Evolutionary conservation across 2,113 vertebrate genomes (phyloP).

Genomic region (Pogonocichla stellata): DNA sequence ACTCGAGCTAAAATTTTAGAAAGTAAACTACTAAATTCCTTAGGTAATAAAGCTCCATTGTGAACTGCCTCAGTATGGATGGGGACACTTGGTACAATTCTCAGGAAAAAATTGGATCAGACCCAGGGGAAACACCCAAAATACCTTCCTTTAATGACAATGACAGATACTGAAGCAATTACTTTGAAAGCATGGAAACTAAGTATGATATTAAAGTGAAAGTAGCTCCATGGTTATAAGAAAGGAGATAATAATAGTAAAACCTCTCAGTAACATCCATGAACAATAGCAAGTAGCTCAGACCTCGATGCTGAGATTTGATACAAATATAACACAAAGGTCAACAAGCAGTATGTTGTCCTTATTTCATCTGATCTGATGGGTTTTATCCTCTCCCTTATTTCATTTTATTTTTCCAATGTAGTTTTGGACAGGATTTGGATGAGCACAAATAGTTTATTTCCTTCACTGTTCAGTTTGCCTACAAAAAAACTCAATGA

Average conservation of each 20-base stretch:
- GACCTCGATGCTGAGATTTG: not conserved
- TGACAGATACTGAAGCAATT: not conserved
- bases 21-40: not conserved
- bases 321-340: not conserved
- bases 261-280: not conserved
- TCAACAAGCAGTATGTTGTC: not conserved
- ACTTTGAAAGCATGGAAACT: not conserved
- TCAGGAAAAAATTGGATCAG: not conserved
- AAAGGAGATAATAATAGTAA: not conserved
- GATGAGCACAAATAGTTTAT: not conserved
- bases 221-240: not conserved
- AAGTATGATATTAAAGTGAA: not conserved
- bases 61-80: not conserved
- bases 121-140: constrained; percentile 29
- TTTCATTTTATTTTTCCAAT: not conserved
- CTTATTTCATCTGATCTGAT: not conserved
- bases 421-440: not conserved
- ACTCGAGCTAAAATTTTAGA: not conserved
- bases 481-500: not conserved
- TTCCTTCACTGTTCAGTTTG: not conserved
- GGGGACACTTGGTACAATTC: not conserved
- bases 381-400: not conserved
- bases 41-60: not conserved
- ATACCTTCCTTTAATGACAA: constrained; percentile 24
- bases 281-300: not conserved